These are phyloP conservation scores for Echeneis naucrates DNA, from an alignment of 2,797 vertebrate species.

Conservation along the genomic window DNA sequence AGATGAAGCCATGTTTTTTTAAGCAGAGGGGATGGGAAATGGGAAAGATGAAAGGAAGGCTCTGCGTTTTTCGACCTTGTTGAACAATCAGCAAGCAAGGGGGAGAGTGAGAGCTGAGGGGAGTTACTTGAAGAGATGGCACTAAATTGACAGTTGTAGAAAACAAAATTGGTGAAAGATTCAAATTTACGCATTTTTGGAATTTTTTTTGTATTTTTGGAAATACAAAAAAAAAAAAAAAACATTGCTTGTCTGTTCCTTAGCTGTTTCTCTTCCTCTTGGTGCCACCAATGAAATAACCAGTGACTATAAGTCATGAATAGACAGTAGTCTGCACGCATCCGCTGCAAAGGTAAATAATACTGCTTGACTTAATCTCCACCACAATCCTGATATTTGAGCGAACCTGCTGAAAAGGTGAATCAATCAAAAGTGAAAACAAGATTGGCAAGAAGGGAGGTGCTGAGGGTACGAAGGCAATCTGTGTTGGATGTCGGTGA, in stretches of 20 bases:
- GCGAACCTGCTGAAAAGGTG: not conserved
- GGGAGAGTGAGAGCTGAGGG: not conserved
- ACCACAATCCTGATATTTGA: not conserved
- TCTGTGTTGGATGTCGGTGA: too few relatives aligned
- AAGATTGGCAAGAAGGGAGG: too few relatives aligned
- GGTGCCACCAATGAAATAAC: not conserved
- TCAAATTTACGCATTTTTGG: not conserved
- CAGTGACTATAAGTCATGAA: not conserved
- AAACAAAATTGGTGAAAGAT: not conserved
- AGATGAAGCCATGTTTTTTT: slow-evolving; percentile 44
- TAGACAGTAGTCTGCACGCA: not conserved
- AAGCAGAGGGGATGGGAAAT: slow-evolving; percentile 15
- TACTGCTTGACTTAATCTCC: too few relatives aligned
- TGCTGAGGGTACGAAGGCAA: too few relatives aligned
- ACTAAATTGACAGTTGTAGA: not conserved
- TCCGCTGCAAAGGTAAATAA: not conserved
- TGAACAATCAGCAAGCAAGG: not conserved
- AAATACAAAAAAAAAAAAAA: not conserved
- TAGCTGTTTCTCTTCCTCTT: not conserved
- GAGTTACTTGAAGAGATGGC: not conserved
- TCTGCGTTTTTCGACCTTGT: slow-evolving; percentile 31
- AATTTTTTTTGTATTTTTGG: not conserved
- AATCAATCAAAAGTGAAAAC: not conserved
- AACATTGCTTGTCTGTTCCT: not conserved
- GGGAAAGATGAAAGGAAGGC: slow-evolving; percentile 24